These are phyloP conservation scores for Xanthorhoe designata DNA, from an alignment of 2,888 invertebrate species.

Conservation along the genomic window DNA sequence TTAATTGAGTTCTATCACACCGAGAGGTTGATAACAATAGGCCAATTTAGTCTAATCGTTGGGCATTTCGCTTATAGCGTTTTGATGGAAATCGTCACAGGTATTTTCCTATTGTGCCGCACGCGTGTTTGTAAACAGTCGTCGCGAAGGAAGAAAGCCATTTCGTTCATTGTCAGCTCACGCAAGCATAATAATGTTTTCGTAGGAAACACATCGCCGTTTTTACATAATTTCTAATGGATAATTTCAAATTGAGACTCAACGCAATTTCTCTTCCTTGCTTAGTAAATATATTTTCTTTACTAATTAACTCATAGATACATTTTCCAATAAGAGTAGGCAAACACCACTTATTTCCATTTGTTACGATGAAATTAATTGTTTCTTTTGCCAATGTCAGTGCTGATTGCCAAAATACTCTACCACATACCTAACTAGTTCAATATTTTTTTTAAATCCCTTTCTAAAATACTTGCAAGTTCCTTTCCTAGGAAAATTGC, in stretches of 20 bases:
- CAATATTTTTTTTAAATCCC: no score
- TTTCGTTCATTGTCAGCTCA: constrained; percentile 34
- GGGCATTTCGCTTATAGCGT: constrained; percentile 28
- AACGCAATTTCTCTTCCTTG: constrained; percentile 13
- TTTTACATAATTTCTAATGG: constrained; percentile 29
- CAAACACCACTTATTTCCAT: no score
- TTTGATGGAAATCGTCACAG: constrained; percentile 37
- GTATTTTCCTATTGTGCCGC: constrained; percentile 33
- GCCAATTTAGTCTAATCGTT: constrained; percentile 38
- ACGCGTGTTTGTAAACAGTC: constrained; percentile 39
- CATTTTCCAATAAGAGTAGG: background rate
- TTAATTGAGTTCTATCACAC: constrained; percentile 29
- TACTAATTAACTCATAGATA: background rate
- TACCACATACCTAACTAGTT: no score
- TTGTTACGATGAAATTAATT: no score
- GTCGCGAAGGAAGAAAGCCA: constrained; percentile 36
- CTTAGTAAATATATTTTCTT: background rate
- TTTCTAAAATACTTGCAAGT: no score
- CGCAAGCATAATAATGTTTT: constrained; percentile 37
- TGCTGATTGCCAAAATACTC: no score
- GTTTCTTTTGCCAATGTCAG: no score
- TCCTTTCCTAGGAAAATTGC: no score
- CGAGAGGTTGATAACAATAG: constrained; percentile 36
- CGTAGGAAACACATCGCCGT: constrained; percentile 19
- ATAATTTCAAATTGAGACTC: constrained; percentile 12